Evolutionary conservation across 2,797 vertebrate genomes (phyloP).

Genomic region (Brachyalestes nurse): DNA sequence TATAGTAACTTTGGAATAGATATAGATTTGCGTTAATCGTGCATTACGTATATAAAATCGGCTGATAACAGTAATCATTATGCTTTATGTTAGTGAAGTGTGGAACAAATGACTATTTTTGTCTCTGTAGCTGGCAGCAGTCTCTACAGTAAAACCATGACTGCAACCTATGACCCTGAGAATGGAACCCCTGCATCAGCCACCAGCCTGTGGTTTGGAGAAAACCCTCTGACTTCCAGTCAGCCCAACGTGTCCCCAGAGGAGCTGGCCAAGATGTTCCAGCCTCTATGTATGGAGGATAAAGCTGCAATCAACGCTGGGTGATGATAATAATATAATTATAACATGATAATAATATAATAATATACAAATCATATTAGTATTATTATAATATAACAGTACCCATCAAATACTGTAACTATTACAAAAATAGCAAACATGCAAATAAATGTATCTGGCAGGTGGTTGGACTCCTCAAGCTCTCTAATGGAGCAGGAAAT

Average conservation of each 20-base stretch:
- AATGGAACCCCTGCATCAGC: slow-evolving; percentile 87
- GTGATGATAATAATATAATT: slow-evolving; percentile 79
- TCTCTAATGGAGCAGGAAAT: slow-evolving; percentile 97
- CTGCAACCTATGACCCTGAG: slow-evolving; percentile 87
- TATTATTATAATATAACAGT: background rate
- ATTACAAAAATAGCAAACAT: background rate
- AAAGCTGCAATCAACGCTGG: slow-evolving; percentile 89
- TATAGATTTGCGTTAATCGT: too few species aligned
- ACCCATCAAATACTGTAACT: background rate
- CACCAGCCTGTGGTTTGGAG: slow-evolving; percentile 91
- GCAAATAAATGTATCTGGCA: slow-evolving; percentile 61
- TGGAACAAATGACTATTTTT: background rate
- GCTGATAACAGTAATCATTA: background rate
- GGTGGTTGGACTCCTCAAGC: slow-evolving; percentile 96
- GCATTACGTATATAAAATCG: background rate
- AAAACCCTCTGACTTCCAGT: slow-evolving; percentile 82
- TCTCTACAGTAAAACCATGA: slow-evolving; percentile 94
- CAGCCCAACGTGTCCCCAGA: slow-evolving; percentile 80
- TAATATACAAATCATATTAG: background rate
- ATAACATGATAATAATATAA: background rate
- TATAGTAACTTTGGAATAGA: too few species aligned
- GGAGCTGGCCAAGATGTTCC: slow-evolving; percentile 88
- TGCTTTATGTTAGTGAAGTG: background rate
- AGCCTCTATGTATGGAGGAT: slow-evolving; percentile 85
- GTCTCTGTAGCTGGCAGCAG: slow-evolving; percentile 77